These are phyloP conservation scores for Wiebesia pumilae DNA, from an alignment of 1,140 invertebrate species.

Conservation along the genomic window DNA sequence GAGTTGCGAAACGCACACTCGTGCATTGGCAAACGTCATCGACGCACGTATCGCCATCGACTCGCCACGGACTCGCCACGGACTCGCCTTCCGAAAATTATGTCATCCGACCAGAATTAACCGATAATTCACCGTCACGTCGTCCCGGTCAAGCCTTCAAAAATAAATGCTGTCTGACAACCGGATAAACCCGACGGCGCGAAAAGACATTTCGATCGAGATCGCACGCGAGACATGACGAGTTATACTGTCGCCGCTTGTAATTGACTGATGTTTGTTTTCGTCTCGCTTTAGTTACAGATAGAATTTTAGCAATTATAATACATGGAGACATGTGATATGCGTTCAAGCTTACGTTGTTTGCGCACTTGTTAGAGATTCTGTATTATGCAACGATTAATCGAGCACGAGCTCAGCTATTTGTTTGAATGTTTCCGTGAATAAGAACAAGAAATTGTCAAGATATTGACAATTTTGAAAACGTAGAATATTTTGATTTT, in stretches of 20 bases:
- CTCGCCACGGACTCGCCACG: too few relatives aligned
- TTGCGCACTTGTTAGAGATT: too few relatives aligned
- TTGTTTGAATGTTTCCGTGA: too few relatives aligned
- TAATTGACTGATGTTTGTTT: conserved; percentile 2
- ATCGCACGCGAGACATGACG: not conserved
- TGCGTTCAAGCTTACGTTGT: too few relatives aligned
- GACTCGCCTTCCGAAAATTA: not conserved
- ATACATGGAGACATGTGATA: too few relatives aligned
- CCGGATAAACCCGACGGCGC: not conserved
- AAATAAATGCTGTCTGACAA: not conserved
- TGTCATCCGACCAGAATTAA: conserved; percentile 28
- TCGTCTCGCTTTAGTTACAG: not conserved
- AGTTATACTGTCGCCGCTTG: not conserved
- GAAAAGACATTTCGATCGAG: not conserved
- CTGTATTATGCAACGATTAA: too few relatives aligned
- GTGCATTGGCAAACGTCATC: not conserved
- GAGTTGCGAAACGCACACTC: not conserved
- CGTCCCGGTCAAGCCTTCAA: not conserved
- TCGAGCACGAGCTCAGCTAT: too few relatives aligned
- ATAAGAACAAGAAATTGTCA: too few relatives aligned
- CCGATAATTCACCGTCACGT: not conserved
- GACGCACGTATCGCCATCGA: not conserved
- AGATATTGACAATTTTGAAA: too few relatives aligned
- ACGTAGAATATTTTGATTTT: too few relatives aligned
- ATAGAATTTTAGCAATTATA: not conserved